Evolutionary conservation across 2,888 invertebrate species (phyloP).

Genomic region (Crocallis elinguaria): DNA sequence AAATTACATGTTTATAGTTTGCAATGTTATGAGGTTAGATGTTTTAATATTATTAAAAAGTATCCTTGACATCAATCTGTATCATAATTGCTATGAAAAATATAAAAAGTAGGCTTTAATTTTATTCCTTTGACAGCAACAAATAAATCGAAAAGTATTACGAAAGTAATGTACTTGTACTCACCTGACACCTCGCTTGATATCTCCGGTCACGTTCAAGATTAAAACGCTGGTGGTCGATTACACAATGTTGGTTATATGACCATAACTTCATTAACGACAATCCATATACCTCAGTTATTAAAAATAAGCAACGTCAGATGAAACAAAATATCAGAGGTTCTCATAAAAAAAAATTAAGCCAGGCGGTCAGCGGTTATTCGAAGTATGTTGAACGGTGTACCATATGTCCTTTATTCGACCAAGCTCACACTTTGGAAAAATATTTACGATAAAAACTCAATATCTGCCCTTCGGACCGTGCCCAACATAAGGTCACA

Average conservation of each 20-base stretch:
- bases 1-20: too few relatives aligned
- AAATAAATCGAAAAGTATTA: constrained; percentile 5
- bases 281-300: not conserved
- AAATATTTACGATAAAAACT: constrained; percentile 65
- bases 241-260: constrained; percentile 25
- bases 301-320: constrained; percentile 54
- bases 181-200: too few relatives aligned
- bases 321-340: constrained; percentile 48
- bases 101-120: not conserved
- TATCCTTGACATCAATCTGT: not conserved
- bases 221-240: constrained; percentile 22
- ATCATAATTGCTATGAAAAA: not conserved
- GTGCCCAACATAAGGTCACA: constrained; percentile 75
- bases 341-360: constrained; percentile 60
- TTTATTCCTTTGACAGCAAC: not conserved
- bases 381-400: constrained; percentile 72
- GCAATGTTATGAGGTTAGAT: too few relatives aligned
- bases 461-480: constrained; percentile 69
- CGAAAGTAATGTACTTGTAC: constrained; percentile 4
- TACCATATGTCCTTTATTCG: constrained; percentile 68
- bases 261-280: constrained; percentile 12
- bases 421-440: constrained; percentile 59
- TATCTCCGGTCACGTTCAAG: constrained; percentile 21
- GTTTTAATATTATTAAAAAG: not conserved
- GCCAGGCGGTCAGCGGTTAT: constrained; percentile 63